phyloP scores from a whole-genome alignment of 37 sponge, comb jelly and placozoan genomes.

The Spongilla lacustris region DNA sequence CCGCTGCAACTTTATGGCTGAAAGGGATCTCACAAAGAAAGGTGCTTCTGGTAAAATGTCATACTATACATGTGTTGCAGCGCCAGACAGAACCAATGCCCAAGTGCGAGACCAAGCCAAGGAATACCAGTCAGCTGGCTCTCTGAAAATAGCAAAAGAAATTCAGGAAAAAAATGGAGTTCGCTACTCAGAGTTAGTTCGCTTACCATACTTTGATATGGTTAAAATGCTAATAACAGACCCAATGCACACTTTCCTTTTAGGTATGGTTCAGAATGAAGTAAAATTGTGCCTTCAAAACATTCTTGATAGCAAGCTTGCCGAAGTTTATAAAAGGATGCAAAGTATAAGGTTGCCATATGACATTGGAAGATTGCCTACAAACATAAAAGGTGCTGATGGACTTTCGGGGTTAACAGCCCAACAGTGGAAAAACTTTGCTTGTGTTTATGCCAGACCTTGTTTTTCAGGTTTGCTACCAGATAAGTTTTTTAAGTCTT shows the following conservation, averaged over 20 bases:
- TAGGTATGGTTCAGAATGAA: neutral
- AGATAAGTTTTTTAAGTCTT: too few species aligned
- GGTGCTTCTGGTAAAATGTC: conserved; percentile 1
- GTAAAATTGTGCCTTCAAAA: neutral
- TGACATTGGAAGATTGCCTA: neutral
- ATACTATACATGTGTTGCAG: neutral
- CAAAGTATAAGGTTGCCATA: neutral
- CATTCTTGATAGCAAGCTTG: neutral
- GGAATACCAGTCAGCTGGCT: neutral
- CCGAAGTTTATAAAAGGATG: neutral
- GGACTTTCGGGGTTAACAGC: too few species aligned
- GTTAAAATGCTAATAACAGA: neutral
- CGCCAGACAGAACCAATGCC: neutral
- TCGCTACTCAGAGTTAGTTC: neutral
- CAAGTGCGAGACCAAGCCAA: neutral
- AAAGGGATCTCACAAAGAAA: neutral
- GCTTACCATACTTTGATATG: neutral
- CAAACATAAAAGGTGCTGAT: neutral
- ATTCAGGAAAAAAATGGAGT: neutral
- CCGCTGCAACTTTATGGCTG: neutral
- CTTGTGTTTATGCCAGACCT: too few species aligned
- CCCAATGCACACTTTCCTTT: conserved; percentile 1
- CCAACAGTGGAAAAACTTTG: too few species aligned
- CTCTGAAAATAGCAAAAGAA: neutral
- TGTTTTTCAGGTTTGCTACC: too few species aligned